Base-by-base conservation (phyloP, 92 coral and sea anemone genomes). In the Zoanthus solanderi region DNA sequence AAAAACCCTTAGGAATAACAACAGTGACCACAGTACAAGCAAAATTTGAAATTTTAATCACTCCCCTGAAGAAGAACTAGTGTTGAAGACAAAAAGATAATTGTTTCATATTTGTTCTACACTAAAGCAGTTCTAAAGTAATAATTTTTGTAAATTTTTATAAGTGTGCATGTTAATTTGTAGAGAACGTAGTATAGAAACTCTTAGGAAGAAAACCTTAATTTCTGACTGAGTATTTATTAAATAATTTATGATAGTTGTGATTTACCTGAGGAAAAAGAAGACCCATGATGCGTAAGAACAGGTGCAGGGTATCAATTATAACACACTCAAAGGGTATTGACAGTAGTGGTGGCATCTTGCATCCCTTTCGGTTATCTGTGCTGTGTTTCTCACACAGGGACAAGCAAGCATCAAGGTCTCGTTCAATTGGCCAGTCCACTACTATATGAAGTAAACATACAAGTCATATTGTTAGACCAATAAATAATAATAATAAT, bases 361-460 rank as follows among this genome's bases (percentile, higher is more conserved):
- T 83, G 83, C 86, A 83, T n/a, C 93, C 93, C 45, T 83, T 90
- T 85, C 91, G 67, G n/a, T 45, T 83, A 42, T 61, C 72, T 5
- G 79, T 71, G 66, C 85, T 87, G 45, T 69, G 16, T 4, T 18
- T 68, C 58, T 47, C 29, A 65, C 84, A 87, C 29, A 81, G 42
- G 44, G 67, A 9, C 9, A 46, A 18, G 88, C 93, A 80, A 1
- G 81, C 88, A 6, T 3, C 29, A 6, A 90, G 53, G 17, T 18
- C 9, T 63, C 90, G 46, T 53, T 87, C 74, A 48, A 87, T 91
- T 66, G 89, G 91, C 91, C 93, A 87, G 47, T 87, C 91, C 2
- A 86, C 88, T 81, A 91, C 93, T 91, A 31, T 50, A 77, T 72
- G 52, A 74, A 23, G 46, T 45, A 76, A 76, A 75, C 8, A 34